A percentile compares a stretch with the other conserved stretches of the same genome.
Conservation (phyloP, 2,888 invertebrate species). For the Rhagonycha fulva region DNA sequence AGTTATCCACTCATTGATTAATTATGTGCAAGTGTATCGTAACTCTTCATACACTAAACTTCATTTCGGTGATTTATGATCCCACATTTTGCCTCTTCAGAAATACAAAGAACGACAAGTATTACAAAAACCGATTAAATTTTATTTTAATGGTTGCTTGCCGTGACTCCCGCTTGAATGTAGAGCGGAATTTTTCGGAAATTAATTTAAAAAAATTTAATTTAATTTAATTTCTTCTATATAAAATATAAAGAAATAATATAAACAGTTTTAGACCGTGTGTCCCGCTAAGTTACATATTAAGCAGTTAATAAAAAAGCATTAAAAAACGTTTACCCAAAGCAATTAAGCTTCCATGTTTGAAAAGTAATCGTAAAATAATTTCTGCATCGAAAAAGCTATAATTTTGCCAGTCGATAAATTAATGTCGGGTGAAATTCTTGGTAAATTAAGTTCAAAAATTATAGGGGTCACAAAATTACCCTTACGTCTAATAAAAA, state of each 20-base stretch:
- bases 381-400: neutral
- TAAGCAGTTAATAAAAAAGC: neutral
- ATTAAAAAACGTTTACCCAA: neutral
- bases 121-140: neutral
- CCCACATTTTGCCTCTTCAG: neutral
- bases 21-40: neutral
- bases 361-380: neutral
- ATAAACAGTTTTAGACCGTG: neutral
- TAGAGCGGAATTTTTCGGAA: neutral
- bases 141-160: neutral
- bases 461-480: neutral
- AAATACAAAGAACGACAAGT: neutral
- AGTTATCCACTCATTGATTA: neutral
- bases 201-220: neutral
- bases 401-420: neutral
- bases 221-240: neutral
- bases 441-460: neutral
- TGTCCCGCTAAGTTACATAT: neutral
- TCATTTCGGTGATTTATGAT: neutral
- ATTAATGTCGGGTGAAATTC: neutral
- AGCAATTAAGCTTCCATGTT: neutral
- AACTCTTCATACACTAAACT: neutral
- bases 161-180: neutral
- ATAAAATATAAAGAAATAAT: neutral
- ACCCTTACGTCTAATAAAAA: neutral